phyloP scores from a whole-genome alignment of 64 coral and sea anemone species.

The Catalaphyllia jardinei region DNA sequence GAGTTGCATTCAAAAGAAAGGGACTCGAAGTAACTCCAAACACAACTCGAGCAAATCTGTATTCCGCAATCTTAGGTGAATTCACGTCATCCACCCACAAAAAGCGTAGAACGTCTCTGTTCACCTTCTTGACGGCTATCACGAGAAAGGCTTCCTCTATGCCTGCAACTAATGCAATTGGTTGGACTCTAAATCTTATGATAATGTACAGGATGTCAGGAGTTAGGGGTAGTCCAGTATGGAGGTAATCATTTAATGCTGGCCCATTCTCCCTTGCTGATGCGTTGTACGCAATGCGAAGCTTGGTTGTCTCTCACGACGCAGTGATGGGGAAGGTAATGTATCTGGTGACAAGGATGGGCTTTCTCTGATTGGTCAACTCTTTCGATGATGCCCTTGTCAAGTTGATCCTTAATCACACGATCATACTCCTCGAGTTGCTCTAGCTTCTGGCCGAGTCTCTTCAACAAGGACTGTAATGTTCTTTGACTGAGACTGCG shows the following conservation, averaged over 20 bases:
- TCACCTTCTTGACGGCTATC: neutral
- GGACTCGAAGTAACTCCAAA: neutral
- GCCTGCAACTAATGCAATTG: neutral
- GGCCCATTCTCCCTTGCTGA: slow-evolving; percentile 1
- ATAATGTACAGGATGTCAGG: slow-evolving; percentile 41
- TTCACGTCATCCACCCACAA: slow-evolving; percentile 29
- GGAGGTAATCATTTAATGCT: slow-evolving; percentile 40
- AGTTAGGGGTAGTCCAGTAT: slow-evolving; percentile 24
- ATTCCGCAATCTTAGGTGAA: slow-evolving; percentile 25
- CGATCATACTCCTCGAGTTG: slow-evolving; percentile 11
- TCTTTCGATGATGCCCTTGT: slow-evolving; percentile 11
- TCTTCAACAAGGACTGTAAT: neutral
- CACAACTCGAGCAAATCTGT: slow-evolving; percentile 14
- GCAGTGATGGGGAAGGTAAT: neutral
- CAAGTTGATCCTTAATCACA: slow-evolving; percentile 18
- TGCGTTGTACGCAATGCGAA: slow-evolving; percentile 33
- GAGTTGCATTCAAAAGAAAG: neutral
- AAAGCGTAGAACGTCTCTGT: slow-evolving; percentile 9
- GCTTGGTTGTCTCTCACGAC: slow-evolving; percentile 17
- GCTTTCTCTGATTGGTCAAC: neutral
- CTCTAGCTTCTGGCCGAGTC: neutral
- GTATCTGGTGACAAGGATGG: neutral
- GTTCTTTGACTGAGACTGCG: slow-evolving; percentile 28
- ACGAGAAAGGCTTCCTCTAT: slow-evolving; percentile 28
- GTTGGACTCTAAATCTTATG: slow-evolving; percentile 42